Conservation (phyloP, 2,888 invertebrate genomes). For the Taphrorychus bicolor region DNA sequence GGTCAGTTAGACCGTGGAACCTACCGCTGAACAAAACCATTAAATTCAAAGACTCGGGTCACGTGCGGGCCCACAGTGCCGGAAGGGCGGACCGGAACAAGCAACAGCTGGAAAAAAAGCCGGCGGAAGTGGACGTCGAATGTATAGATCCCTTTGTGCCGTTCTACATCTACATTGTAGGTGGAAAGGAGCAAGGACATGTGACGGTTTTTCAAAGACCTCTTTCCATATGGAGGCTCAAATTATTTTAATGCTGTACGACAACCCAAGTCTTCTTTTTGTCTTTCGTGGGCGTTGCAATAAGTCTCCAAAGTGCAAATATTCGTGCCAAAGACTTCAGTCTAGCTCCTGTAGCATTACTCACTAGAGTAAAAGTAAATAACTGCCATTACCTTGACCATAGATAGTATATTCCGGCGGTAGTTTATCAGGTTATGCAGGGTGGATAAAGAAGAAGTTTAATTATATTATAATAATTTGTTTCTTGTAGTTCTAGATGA, state of each 20-base stretch:
- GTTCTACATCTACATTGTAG: constrained; percentile 73
- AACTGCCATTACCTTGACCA: background rate
- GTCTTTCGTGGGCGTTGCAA: background rate
- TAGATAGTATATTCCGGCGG: background rate
- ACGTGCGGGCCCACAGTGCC: constrained; percentile 65
- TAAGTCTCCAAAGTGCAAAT: background rate
- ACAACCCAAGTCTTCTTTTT: background rate
- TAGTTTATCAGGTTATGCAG: too few relatives aligned
- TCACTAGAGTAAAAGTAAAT: background rate
- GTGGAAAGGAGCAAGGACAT: constrained; percentile 81
- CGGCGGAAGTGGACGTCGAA: constrained; percentile 38
- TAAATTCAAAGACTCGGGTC: constrained; percentile 40
- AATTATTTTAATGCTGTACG: constrained; percentile 66
- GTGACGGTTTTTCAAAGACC: constrained; percentile 78
- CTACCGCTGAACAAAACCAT: constrained; percentile 56
- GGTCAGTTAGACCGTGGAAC: constrained; percentile 60
- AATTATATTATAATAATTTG: too few relatives aligned
- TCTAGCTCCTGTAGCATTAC: background rate
- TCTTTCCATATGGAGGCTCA: constrained; percentile 80
- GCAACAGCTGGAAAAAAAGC: constrained; percentile 20
- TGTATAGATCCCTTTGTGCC: constrained; percentile 61
- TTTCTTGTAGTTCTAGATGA: too few relatives aligned
- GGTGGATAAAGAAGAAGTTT: too few relatives aligned
- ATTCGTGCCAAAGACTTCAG: background rate
- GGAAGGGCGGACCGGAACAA: constrained; percentile 57